These are phyloP conservation scores for Disparrhopalites patrizii DNA, from an alignment of 2,888 invertebrate genomes.

Conservation along the genomic window DNA sequence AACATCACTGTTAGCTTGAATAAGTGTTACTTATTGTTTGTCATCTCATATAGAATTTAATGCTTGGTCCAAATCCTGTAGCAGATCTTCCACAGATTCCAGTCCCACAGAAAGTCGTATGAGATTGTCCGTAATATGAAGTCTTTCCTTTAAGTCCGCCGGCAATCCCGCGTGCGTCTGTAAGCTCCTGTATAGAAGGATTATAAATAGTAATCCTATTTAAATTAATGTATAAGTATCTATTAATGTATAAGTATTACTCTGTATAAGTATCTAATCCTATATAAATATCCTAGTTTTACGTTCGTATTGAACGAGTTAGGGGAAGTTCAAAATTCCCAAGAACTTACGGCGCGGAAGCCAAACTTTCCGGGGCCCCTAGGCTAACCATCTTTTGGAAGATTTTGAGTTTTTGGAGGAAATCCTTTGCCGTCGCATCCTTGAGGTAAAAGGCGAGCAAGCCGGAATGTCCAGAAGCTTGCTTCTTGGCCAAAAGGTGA, in stretches of 20 bases:
- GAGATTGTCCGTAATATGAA: constrained; percentile 79
- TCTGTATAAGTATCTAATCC: too few species aligned
- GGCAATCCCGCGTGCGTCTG: constrained; percentile 97
- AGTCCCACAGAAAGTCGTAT: constrained; percentile 86
- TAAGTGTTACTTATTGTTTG: too few species aligned
- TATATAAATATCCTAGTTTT: too few species aligned
- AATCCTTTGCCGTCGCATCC: constrained; percentile 65
- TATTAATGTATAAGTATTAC: too few species aligned
- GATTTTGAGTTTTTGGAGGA: constrained; percentile 70
- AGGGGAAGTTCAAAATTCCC: too few species aligned
- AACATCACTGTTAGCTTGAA: too few species aligned
- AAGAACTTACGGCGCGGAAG: constrained; percentile 80
- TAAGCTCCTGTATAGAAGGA: constrained; percentile 59
- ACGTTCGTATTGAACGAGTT: too few species aligned
- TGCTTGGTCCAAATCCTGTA: constrained; percentile 78
- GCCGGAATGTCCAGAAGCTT: constrained; percentile 83
- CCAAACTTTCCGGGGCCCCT: constrained; percentile 91
- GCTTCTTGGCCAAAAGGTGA: constrained; percentile 76
- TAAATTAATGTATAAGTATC: too few species aligned
- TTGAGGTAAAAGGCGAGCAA: constrained; percentile 84
- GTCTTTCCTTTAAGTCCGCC: constrained; percentile 62
- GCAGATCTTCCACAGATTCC: constrained; percentile 79
- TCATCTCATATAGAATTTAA: too few species aligned
- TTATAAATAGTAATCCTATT: background rate
- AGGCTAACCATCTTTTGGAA: constrained; percentile 89